Evolutionary conservation across 2,113 vertebrate species (phyloP).

Genomic region (Malurus alboscapulatus): DNA sequence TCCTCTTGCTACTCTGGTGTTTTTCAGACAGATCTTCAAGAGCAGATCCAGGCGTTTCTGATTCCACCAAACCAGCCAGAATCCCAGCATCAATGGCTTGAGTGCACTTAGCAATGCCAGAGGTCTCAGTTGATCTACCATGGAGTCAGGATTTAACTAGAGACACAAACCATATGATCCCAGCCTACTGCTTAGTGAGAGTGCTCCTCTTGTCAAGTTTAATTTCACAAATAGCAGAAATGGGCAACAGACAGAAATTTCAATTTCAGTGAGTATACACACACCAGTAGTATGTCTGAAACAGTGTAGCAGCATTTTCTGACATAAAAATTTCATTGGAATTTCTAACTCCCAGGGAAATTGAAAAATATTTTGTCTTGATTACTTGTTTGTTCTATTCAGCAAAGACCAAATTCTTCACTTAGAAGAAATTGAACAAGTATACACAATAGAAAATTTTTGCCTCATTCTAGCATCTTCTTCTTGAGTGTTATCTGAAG

Average conservation of each 20-base stretch:
- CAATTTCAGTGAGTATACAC: neutral
- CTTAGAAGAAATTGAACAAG: neutral
- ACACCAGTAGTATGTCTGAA: neutral
- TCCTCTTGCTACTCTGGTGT: accelerated
- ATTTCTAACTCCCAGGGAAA: neutral
- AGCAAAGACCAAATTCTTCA: neutral
- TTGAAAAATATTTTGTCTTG: neutral
- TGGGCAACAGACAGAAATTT: neutral
- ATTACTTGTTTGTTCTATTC: neutral
- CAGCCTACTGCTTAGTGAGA: neutral
- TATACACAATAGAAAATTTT: neutral
- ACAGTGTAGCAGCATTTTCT: neutral
- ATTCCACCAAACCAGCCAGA: neutral
- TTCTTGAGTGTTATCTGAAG: neutral
- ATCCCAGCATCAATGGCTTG: accelerated
- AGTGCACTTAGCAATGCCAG: neutral
- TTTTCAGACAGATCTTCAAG: neutral
- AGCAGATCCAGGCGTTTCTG: neutral
- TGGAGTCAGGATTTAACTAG: neutral
- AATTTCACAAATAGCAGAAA: neutral
- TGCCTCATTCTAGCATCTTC: neutral
- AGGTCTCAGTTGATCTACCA: neutral
- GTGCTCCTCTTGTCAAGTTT: neutral
- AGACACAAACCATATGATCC: neutral
- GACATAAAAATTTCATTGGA: neutral